These are phyloP conservation scores for Oreochromis aureus DNA, from an alignment of 2,113 vertebrate species.

Conservation along the genomic window DNA sequence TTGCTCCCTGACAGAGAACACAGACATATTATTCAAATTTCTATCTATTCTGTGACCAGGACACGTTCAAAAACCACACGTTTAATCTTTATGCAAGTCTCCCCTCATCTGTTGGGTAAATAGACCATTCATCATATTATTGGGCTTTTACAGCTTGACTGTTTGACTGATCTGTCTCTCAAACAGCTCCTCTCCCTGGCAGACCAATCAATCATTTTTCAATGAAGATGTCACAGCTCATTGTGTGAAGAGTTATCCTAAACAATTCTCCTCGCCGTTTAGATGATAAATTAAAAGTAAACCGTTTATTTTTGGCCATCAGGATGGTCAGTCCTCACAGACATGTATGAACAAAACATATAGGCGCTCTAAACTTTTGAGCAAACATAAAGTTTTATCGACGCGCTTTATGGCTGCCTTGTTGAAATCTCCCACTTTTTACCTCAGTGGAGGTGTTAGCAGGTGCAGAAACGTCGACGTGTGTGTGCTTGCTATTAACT, in stretches of 20 bases:
- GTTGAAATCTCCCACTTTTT: neutral
- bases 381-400: neutral
- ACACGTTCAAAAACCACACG: slow-evolving; percentile 16
- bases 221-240: slow-evolving; percentile 66
- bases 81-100: slow-evolving; percentile 56
- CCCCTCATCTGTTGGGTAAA: slow-evolving; percentile 60
- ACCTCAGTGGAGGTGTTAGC: slow-evolving; percentile 8
- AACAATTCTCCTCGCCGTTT: slow-evolving; percentile 27
- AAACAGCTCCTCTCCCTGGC: slow-evolving; percentile 41
- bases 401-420: neutral
- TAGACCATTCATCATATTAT: slow-evolving; percentile 65
- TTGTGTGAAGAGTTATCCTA: slow-evolving; percentile 48
- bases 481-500: slow-evolving; percentile 28
- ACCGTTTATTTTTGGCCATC: neutral
- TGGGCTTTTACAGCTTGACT: slow-evolving; percentile 55
- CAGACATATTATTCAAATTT: slow-evolving; percentile 39
- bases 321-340: neutral
- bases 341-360: neutral
- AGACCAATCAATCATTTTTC: slow-evolving; percentile 65
- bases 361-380: neutral
- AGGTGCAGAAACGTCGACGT: slow-evolving; percentile 14
- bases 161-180: slow-evolving; percentile 64
- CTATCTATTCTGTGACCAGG: slow-evolving; percentile 22
- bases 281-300: slow-evolving; percentile 35
- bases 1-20: slow-evolving; percentile 26